Evolutionary conservation across 2,113 vertebrate species (phyloP).

Genomic region (Anseranas semipalmata): DNA sequence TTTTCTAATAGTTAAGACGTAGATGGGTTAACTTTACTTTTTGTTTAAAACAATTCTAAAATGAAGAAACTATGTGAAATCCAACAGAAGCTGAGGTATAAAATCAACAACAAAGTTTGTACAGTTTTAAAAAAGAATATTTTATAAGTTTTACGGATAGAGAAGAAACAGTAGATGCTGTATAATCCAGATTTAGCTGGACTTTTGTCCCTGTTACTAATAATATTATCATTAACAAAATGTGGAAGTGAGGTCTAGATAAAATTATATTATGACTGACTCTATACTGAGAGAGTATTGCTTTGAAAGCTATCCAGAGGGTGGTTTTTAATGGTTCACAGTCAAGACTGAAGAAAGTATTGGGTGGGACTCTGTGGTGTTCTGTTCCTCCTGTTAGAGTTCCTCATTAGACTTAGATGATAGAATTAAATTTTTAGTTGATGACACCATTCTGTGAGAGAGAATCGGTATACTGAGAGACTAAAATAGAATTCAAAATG

Average conservation of each 20-base stretch:
- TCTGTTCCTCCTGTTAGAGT: not conserved
- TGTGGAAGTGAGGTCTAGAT: not conserved
- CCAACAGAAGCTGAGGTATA: not conserved
- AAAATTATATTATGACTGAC: not conserved
- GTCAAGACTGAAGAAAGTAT: not conserved
- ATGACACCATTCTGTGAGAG: not conserved
- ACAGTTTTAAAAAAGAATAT: not conserved
- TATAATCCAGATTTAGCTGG: not conserved
- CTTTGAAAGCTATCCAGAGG: not conserved
- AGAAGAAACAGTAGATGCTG: not conserved
- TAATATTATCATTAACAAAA: not conserved
- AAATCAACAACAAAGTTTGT: not conserved
- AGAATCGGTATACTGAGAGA: not conserved
- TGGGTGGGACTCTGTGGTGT: not conserved
- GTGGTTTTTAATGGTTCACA: not conserved
- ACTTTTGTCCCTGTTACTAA: not conserved
- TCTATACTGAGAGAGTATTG: not conserved
- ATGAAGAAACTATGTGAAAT: not conserved
- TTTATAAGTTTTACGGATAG: not conserved
- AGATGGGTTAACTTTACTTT: slow-evolving; percentile 7
- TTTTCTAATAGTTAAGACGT: not conserved
- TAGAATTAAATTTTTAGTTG: not conserved
- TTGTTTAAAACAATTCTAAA: slow-evolving; percentile 14
- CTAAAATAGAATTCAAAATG: not conserved
- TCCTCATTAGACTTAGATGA: not conserved